Evolutionary conservation across 2,113 vertebrate genomes (phyloP).

Genomic region (Tragulus kanchil): DNA sequence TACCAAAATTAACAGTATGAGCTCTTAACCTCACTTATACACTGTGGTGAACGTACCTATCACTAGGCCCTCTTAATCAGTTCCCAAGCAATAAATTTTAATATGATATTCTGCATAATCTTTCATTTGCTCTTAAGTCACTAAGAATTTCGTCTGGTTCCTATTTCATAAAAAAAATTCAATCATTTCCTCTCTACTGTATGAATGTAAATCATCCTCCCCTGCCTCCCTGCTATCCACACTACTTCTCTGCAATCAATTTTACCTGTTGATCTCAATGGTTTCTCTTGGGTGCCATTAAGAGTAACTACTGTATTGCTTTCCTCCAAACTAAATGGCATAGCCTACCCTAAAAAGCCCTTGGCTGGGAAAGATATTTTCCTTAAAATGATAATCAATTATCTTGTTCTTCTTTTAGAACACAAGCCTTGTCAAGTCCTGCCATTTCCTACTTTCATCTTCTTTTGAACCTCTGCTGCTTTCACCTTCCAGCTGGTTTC

Average conservation of each 20-base stretch:
- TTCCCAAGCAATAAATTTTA: conserved; percentile 52
- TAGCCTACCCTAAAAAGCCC: conserved; percentile 36
- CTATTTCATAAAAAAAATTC: conserved; percentile 71
- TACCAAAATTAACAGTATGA: conserved; percentile 41
- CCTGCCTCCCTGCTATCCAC: not conserved
- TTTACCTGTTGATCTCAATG: conserved; percentile 67
- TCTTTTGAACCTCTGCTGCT: not conserved
- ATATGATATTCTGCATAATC: conserved; percentile 47
- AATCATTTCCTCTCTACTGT: conserved; percentile 68
- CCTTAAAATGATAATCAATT: conserved; percentile 64
- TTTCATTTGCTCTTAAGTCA: conserved; percentile 68
- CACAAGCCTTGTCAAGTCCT: not conserved
- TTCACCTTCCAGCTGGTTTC: not conserved
- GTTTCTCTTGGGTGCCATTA: conserved; percentile 58
- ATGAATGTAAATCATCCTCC: conserved; percentile 46
- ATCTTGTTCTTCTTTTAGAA: conserved; percentile 32
- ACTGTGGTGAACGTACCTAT: not conserved
- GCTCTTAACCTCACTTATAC: conserved; percentile 14
- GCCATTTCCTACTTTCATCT: conserved; percentile 50
- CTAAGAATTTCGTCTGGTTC: conserved; percentile 67
- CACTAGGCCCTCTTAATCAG: conserved; percentile 35
- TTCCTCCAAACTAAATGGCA: conserved; percentile 32
- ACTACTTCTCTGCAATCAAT: conserved; percentile 60
- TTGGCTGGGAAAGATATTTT: conserved; percentile 52
- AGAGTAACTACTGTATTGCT: conserved; percentile 32